Evolutionary conservation across 2,797 vertebrate genomes (phyloP), one percentile per base, ranked within the genome.

Genomic region (Danio kyathit): DNA sequence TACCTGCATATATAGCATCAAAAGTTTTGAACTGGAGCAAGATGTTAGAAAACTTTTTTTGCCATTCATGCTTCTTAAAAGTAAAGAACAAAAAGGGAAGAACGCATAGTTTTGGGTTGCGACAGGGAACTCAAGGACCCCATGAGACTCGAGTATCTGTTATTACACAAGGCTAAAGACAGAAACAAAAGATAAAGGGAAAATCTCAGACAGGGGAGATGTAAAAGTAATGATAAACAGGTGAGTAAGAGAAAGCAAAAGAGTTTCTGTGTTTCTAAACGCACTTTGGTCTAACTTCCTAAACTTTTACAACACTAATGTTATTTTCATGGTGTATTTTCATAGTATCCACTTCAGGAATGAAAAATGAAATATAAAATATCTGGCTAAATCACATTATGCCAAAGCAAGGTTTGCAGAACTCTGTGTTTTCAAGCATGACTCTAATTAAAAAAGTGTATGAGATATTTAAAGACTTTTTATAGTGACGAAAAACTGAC

Each of bases 291-390:
- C 40, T 79, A 43, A 52, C 44, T 79, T 52, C 67, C 57, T 61
- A 61, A 57, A 81, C 40, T 44, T 57, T 63, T 40, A 51, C 14
- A 61, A 64, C 51, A 76, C 44, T 40, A 71, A 56, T 72, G 48
- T 57, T 17, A 21, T 70, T 79, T 69, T 73, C 4, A 81, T 76
- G 61, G 29, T 29, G 29, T 29, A 29, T 29, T 54, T 41, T 69
- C 14, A 57, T 7, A 44, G 19, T 54, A 79, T 52, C 51, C 49
- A 81, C 41, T 63, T 21, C 43, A 16, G 46, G 41, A 29, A n/a
- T 63, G 13, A 52, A 63, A 72, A 13, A 51, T 41, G 8, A 57
- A 72, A 3, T 43, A 54, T 17, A 2, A 66, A 56, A 46, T 48
- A 49, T 52, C 12, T 38, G 14, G 43, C 14, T 44, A 44, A 12